Evolutionary conservation across 2,888 invertebrate genomes (phyloP).

Genomic region (Drosophila anceps): DNA sequence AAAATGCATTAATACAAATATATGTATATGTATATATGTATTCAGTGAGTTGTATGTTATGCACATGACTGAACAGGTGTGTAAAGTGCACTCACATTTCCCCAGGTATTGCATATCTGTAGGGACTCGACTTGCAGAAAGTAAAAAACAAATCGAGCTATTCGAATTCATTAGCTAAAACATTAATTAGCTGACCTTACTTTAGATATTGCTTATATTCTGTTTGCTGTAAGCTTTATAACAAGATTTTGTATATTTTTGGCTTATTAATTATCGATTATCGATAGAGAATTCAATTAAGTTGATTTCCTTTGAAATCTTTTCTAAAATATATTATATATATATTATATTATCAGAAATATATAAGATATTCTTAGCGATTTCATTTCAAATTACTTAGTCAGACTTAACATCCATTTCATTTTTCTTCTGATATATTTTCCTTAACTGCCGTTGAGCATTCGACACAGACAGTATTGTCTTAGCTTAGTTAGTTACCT

Average conservation of each 20-base stretch:
- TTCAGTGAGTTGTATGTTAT: constrained; percentile 15
- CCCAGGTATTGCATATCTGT: constrained; percentile 8
- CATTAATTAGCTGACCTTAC: not conserved
- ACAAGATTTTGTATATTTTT: too few species aligned
- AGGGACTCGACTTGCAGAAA: constrained; percentile 2
- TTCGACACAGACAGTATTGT: not conserved
- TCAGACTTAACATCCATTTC: too few species aligned
- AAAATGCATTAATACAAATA: constrained; percentile 62
- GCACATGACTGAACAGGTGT: constrained; percentile 35
- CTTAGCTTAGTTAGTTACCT: too few species aligned
- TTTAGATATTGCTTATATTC: not conserved
- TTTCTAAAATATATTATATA: too few species aligned
- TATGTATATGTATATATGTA: not conserved
- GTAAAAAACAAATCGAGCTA: constrained; percentile 4
- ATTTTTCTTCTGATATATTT: too few species aligned
- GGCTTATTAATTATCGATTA: too few species aligned
- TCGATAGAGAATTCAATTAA: not conserved
- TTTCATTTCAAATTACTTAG: too few species aligned
- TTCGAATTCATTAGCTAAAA: constrained; percentile 4
- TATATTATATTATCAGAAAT: too few species aligned
- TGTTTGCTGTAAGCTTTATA: too few species aligned
- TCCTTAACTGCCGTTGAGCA: too few species aligned
- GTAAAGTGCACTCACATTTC: constrained; percentile 17
- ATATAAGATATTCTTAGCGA: too few species aligned
- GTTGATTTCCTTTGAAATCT: too few species aligned